Evolutionary conservation across 2,888 invertebrate species (phyloP).

Genomic region (Morpho helenor): DNA sequence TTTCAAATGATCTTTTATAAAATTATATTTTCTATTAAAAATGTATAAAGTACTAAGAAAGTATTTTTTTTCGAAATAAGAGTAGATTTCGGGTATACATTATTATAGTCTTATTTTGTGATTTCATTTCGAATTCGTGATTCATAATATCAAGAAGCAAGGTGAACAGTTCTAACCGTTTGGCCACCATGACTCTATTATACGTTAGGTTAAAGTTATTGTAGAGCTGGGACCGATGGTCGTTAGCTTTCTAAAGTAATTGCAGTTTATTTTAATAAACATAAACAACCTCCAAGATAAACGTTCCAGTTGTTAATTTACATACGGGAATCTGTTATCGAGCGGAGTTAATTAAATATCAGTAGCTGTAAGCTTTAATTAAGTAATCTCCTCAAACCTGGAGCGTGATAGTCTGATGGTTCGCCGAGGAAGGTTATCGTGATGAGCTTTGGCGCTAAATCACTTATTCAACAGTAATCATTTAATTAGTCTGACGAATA

Average conservation of each 20-base stretch:
- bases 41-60: too few relatives aligned
- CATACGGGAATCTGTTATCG: slow-evolving; percentile 25
- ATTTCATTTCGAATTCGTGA: too few relatives aligned
- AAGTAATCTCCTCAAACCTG: slow-evolving; percentile 27
- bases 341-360: slow-evolving; percentile 31
- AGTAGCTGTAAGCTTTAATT: slow-evolving; percentile 31
- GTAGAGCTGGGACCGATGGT: too few relatives aligned
- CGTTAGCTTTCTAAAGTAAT: not conserved
- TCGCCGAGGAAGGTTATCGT: slow-evolving; percentile 19
- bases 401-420: slow-evolving; percentile 25
- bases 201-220: too few relatives aligned
- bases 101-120: too few relatives aligned
- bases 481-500: slow-evolving; percentile 3
- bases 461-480: too few relatives aligned
- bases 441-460: slow-evolving; percentile 5
- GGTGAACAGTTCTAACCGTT: too few relatives aligned
- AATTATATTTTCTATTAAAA: too few relatives aligned
- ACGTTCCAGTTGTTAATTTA: slow-evolving; percentile 20
- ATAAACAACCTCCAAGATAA: slow-evolving; percentile 9
- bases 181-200: too few relatives aligned
- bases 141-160: too few relatives aligned
- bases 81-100: not conserved
- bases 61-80: not conserved
- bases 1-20: too few relatives aligned
- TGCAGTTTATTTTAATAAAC: slow-evolving; percentile 15